phyloP scores from a whole-genome alignment of 1,140 invertebrate species.

The Zophobas atratus region DNA sequence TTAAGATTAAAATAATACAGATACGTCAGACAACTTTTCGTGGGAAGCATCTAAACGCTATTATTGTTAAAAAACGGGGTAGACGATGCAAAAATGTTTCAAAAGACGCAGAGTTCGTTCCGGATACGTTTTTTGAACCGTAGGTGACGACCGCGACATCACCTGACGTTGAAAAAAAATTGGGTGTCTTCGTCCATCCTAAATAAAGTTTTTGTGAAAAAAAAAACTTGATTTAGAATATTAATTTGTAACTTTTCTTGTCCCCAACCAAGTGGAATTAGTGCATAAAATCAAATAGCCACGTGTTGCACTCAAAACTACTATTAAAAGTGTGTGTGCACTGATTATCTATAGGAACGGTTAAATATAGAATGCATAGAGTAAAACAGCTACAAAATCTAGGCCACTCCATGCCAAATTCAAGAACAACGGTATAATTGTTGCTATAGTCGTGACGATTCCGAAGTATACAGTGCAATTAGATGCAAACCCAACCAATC shows the following conservation, averaged over 20 bases:
- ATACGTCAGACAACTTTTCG: too few relatives aligned
- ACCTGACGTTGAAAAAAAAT: too few relatives aligned
- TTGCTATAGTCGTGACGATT: conserved; percentile 20
- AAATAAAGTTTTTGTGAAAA: too few relatives aligned
- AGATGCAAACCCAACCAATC: conserved; percentile 21
- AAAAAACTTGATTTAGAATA: background rate
- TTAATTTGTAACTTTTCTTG: background rate
- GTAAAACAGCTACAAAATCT: conserved; percentile 42
- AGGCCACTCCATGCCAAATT: conserved; percentile 42
- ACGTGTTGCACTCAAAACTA: conserved; percentile 35
- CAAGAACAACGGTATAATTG: conserved; percentile 14
- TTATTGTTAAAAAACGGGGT: too few relatives aligned
- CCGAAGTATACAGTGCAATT: conserved; percentile 5
- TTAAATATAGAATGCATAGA: conserved; percentile 49
- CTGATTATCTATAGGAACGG: conserved; percentile 42
- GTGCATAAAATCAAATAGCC: conserved; percentile 17
- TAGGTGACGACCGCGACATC: too few relatives aligned
- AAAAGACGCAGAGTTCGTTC: too few relatives aligned
- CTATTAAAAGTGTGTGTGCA: conserved; percentile 29
- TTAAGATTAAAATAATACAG: too few relatives aligned
- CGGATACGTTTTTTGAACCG: too few relatives aligned
- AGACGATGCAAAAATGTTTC: too few relatives aligned
- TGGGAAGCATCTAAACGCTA: too few relatives aligned
- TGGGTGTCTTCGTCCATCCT: too few relatives aligned
- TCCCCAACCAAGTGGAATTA: conserved; percentile 17